phyloP scores from a whole-genome alignment of 2,797 vertebrate species.

The Ispidina picta region DNA sequence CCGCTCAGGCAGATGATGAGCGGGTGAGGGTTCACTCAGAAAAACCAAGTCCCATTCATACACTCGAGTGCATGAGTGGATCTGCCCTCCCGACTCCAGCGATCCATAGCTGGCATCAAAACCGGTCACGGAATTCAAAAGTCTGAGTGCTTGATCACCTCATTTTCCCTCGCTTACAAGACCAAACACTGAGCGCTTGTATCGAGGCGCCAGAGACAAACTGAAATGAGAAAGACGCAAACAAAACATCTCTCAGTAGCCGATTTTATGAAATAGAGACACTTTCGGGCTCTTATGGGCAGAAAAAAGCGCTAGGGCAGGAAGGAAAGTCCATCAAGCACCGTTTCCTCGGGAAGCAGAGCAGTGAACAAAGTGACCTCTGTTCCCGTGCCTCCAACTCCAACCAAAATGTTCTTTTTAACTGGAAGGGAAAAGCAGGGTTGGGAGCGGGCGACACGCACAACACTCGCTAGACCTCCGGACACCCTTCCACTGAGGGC shows the following conservation, averaged over 20 bases:
- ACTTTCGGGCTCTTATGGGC: background rate
- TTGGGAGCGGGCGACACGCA: background rate
- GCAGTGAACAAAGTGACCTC: slow-evolving; percentile 46
- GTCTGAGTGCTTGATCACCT: background rate
- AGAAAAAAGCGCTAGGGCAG: background rate
- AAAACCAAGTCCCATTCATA: background rate
- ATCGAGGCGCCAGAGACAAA: background rate
- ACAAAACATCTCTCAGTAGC: slow-evolving; percentile 4
- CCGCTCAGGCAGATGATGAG: background rate
- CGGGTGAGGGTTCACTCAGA: background rate
- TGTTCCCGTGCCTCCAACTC: slow-evolving; percentile 10
- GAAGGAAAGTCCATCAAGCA: background rate
- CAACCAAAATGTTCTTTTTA: slow-evolving; percentile 46
- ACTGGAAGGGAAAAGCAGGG: slow-evolving; percentile 48
- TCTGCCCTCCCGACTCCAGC: background rate
- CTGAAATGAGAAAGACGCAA: background rate
- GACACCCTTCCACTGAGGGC: background rate
- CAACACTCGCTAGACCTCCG: background rate
- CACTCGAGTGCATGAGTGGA: background rate
- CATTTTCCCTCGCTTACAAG: background rate
- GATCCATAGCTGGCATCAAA: slow-evolving; percentile 28
- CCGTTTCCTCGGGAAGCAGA: slow-evolving; percentile 11
- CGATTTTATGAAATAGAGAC: background rate
- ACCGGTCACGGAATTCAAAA: background rate
- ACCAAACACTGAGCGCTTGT: background rate